phyloP scores from a whole-genome alignment of 2,888 invertebrate genomes.

The Limnephilus lunatus region DNA sequence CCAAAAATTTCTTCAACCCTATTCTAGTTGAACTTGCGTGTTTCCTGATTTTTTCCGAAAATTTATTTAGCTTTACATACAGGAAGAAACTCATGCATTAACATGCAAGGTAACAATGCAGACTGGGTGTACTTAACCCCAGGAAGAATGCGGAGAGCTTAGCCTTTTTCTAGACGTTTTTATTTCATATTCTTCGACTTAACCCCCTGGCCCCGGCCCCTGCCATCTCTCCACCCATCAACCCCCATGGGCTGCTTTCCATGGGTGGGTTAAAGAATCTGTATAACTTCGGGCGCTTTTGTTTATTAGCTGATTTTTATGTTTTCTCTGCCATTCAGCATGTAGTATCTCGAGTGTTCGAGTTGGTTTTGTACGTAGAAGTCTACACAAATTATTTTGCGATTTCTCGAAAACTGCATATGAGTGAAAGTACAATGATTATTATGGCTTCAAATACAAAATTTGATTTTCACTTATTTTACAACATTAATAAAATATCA shows the following conservation, averaged over 20 bases:
- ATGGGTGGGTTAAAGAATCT: slow-evolving; percentile 18
- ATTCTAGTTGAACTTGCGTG: not conserved
- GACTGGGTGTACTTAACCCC: slow-evolving; percentile 57
- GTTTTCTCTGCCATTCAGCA: not conserved
- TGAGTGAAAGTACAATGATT: not conserved
- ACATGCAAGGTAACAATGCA: slow-evolving; percentile 52
- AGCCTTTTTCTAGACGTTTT: slow-evolving; percentile 59
- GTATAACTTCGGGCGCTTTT: not conserved
- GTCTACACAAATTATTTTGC: not conserved
- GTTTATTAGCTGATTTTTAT: not conserved
- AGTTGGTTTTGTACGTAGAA: not conserved
- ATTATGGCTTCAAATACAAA: no score
- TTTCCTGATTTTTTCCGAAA: slow-evolving; percentile 7
- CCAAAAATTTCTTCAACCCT: not conserved
- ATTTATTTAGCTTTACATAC: slow-evolving; percentile 24
- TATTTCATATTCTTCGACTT: slow-evolving; percentile 63
- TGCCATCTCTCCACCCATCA: not conserved
- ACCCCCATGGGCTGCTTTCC: not conserved
- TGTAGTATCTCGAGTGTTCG: not conserved
- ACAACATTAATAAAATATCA: no score
- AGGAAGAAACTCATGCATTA: slow-evolving; percentile 47
- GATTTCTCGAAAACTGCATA: not conserved
- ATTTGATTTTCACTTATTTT: no score
- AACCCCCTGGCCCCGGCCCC: not conserved
- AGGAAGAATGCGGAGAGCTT: slow-evolving; percentile 57